Evolutionary conservation across 2,113 vertebrate genomes (phyloP).

Genomic region (Mirza zaza): DNA sequence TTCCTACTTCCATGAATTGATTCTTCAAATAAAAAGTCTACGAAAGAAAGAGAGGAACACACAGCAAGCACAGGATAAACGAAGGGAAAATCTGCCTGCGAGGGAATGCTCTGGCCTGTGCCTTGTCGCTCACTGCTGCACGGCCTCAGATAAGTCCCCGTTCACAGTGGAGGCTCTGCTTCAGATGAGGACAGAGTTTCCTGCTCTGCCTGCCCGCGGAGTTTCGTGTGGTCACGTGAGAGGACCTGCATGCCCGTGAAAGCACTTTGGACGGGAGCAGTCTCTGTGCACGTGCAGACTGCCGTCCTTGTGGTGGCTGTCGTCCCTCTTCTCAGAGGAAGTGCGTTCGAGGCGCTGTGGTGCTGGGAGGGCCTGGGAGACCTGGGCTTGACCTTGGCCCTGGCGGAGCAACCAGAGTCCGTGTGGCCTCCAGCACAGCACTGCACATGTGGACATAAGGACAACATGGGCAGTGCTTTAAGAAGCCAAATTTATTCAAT

Average conservation of each 20-base stretch:
- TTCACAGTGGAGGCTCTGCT: not conserved
- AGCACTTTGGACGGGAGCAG: fast-evolving
- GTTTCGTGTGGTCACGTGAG: fast-evolving
- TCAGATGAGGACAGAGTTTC: fast-evolving
- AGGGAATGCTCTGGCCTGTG: not conserved
- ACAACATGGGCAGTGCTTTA: fast-evolving
- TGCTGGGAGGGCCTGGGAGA: not conserved
- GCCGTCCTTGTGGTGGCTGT: fast-evolving
- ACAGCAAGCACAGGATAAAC: fast-evolving
- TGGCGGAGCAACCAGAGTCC: fast-evolving
- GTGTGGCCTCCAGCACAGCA: fast-evolving
- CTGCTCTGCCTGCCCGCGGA: fast-evolving
- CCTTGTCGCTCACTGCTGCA: fast-evolving
- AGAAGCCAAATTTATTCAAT: not conserved
- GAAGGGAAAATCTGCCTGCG: fast-evolving
- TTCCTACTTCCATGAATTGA: not conserved
- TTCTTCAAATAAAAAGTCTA: not conserved
- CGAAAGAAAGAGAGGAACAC: no score
- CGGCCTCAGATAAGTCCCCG: not conserved
- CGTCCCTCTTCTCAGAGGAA: not conserved
- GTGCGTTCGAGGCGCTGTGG: fast-evolving
- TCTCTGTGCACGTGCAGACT: fast-evolving
- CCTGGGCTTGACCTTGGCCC: fast-evolving
- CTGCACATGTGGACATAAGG: not conserved
- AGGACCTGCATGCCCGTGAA: fast-evolving